Conservation (phyloP, 2,113 vertebrate species). For the Gracilinanus agilis region DNA sequence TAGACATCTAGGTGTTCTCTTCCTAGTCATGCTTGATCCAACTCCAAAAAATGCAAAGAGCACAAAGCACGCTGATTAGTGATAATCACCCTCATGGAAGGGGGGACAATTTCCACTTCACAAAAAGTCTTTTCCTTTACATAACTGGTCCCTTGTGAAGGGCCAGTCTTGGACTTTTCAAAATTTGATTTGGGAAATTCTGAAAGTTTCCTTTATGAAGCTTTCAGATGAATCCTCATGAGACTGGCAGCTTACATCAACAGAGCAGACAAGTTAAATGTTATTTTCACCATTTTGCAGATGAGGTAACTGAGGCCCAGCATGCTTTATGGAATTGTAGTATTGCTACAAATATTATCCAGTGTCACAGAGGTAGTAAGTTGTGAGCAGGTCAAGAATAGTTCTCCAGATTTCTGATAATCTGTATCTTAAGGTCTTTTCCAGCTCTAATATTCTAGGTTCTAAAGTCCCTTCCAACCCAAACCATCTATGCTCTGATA, state of each 20-base stretch:
- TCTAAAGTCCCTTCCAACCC: not conserved
- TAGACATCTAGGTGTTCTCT: too few relatives aligned
- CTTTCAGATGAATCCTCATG: not conserved
- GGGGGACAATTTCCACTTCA: conserved; percentile 75
- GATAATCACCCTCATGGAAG: conserved; percentile 74
- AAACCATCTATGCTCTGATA: not conserved
- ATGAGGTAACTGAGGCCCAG: not conserved
- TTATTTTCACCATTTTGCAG: not conserved
- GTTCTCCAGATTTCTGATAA: too few relatives aligned
- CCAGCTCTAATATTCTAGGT: not conserved
- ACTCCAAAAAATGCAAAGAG: conserved; percentile 75
- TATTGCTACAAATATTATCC: not conserved
- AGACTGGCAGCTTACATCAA: not conserved
- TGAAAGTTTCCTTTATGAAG: conserved; percentile 56
- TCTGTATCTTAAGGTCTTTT: not conserved
- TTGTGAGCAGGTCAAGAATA: not conserved
- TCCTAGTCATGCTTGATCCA: conserved; percentile 78
- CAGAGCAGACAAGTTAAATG: not conserved
- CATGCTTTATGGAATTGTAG: not conserved
- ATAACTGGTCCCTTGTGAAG: conserved; percentile 71
- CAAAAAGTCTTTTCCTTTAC: conserved; percentile 74
- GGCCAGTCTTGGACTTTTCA: conserved; percentile 51
- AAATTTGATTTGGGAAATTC: conserved; percentile 66
- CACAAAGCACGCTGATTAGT: conserved; percentile 77
- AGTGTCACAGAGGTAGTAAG: not conserved